phyloP scores from a whole-genome alignment of 92 coral and sea anemone genomes.

The Phenganax marumi region DNA sequence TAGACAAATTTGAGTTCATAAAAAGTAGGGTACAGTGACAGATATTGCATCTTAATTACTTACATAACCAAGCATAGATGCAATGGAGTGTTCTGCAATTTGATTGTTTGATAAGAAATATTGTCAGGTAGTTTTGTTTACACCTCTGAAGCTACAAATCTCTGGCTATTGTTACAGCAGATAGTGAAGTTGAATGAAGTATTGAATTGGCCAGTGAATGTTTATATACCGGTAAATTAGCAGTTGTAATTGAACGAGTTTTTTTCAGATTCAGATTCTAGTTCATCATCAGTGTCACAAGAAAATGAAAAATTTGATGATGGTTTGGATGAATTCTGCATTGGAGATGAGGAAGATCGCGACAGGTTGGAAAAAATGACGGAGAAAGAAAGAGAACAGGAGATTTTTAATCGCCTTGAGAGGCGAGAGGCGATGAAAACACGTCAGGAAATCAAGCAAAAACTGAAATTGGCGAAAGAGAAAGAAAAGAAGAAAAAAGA shows the following conservation, averaged over 20 bases:
- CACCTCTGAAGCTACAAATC: no score
- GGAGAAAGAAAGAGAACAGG: slow-evolving; percentile 91
- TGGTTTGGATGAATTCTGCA: slow-evolving; percentile 88
- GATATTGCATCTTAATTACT: no score
- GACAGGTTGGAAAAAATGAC: slow-evolving; percentile 94
- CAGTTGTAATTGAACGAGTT: neutral
- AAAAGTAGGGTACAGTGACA: no score
- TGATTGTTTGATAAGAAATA: no score
- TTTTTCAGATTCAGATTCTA: slow-evolving; percentile 25
- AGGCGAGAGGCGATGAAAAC: slow-evolving; percentile 94
- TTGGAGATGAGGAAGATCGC: slow-evolving; percentile 95
- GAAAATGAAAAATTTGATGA: slow-evolving; percentile 88
- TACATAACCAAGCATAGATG: no score
- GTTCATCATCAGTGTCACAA: slow-evolving; percentile 77
- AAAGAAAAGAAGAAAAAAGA: slow-evolving; percentile 85
- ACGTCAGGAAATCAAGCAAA: slow-evolving; percentile 86
- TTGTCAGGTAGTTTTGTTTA: no score
- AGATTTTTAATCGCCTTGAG: slow-evolving; percentile 89
- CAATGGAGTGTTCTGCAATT: no score
- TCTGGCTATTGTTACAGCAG: no score
- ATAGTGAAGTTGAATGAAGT: no score
- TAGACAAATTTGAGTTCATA: no score
- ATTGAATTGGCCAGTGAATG: neutral
- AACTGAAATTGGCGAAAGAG: slow-evolving; percentile 78
- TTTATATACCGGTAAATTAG: neutral